Conservation (phyloP, 2,888 invertebrate species). For the Pyralis farinalis region DNA sequence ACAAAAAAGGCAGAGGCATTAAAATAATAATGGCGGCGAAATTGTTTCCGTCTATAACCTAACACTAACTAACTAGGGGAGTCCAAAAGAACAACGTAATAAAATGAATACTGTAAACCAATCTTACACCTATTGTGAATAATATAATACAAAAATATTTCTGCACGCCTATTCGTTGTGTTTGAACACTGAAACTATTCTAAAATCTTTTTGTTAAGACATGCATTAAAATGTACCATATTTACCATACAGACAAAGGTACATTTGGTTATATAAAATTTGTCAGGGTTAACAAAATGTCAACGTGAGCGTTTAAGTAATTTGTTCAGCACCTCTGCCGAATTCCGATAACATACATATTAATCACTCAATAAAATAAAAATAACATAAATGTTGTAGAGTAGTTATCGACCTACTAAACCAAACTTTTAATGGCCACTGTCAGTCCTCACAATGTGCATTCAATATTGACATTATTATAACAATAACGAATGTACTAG, state of each 20-base stretch:
- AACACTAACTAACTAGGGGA: constrained; percentile 32
- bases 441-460: constrained; percentile 31
- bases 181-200: constrained; percentile 50
- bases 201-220: constrained; percentile 26
- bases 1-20: constrained; percentile 53
- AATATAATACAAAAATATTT: constrained; percentile 55
- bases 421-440: constrained; percentile 58
- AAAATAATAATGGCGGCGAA: constrained; percentile 40
- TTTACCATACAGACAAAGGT: constrained; percentile 24
- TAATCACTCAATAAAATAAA: constrained; percentile 27
- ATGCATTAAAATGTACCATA: constrained; percentile 7
- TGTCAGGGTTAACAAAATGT: constrained; percentile 21
- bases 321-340: constrained; percentile 50
- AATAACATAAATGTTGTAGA: constrained; percentile 22
- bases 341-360: constrained; percentile 27
- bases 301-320: constrained; percentile 17
- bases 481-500: constrained; percentile 1
- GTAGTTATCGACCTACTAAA: constrained; percentile 29
- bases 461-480: constrained; percentile 18
- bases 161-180: constrained; percentile 59
- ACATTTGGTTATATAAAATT: constrained; percentile 21
- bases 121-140: constrained; percentile 52
- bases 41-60: constrained; percentile 33
- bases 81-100: constrained; percentile 38
- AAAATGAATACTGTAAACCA: constrained; percentile 56